Percentiles rank a stretch among this genome's conserved stretches.
These are phyloP conservation scores for Macquaria australasica DNA, from an alignment of 2,113 vertebrate species.

Conservation along the genomic window DNA sequence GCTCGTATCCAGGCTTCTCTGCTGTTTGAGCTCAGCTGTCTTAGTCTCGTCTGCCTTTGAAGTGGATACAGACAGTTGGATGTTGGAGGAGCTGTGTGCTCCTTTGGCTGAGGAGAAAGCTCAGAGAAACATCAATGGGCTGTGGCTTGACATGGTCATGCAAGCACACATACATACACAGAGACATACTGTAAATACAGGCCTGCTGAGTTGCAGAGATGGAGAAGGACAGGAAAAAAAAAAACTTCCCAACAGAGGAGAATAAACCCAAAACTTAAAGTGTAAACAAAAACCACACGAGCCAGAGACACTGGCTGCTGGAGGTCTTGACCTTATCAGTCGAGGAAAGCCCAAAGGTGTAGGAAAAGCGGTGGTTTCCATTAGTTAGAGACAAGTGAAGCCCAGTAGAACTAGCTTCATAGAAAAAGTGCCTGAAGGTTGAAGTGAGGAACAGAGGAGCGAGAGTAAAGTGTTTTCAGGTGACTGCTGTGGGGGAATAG, in stretches of 20 bases:
- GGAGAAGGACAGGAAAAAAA: neutral
- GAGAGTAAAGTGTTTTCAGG: slow-evolving; percentile 42
- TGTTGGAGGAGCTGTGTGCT: slow-evolving; percentile 56
- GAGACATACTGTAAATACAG: slow-evolving; percentile 34
- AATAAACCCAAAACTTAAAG: slow-evolving; percentile 46
- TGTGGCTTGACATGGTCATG: slow-evolving; percentile 56
- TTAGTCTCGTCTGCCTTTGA: slow-evolving; percentile 70
- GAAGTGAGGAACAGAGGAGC: slow-evolving; percentile 35
- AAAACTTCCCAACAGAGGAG: slow-evolving; percentile 26
- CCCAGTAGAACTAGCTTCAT: slow-evolving; percentile 30
- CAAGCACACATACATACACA: neutral
- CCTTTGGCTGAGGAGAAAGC: slow-evolving; percentile 54
- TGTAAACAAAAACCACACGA: slow-evolving; percentile 71
- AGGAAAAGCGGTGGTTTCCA: slow-evolving; percentile 38
- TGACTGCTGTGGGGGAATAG: slow-evolving; percentile 32
- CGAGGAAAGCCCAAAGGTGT: slow-evolving; percentile 44
- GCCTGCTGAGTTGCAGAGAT: slow-evolving; percentile 28
- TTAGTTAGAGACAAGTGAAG: slow-evolving; percentile 51
- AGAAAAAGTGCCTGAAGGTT: slow-evolving; percentile 44
- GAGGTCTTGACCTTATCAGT: slow-evolving; percentile 67
- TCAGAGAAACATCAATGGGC: slow-evolving; percentile 65
- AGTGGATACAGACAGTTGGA: slow-evolving; percentile 66
- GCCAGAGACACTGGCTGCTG: slow-evolving; percentile 30
- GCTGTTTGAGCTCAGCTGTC: slow-evolving; percentile 61
- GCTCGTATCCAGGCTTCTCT: slow-evolving; percentile 42